These are phyloP conservation scores for Gadus chalcogrammus DNA, from an alignment of 2,113 vertebrate genomes.

Conservation along the genomic window DNA sequence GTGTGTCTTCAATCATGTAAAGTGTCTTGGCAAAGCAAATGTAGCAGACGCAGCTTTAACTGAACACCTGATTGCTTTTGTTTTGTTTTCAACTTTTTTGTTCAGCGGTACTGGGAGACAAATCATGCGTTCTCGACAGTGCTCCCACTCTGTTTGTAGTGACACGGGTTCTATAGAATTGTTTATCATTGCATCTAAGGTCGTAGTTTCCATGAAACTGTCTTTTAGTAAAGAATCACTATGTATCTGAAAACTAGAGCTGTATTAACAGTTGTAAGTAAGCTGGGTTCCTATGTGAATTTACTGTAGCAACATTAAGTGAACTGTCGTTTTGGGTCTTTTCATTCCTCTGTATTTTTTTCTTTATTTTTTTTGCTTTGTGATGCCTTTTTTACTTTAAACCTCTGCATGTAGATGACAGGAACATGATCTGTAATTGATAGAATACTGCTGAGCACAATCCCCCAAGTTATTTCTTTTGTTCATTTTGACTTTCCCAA, in stretches of 20 bases:
- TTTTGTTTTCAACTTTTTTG: neutral
- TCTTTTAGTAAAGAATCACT: constrained; percentile 37
- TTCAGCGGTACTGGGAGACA: neutral
- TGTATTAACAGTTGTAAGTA: constrained; percentile 19
- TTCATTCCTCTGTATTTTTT: neutral
- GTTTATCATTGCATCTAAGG: constrained; percentile 38
- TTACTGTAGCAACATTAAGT: constrained; percentile 33
- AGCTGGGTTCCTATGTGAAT: constrained; percentile 23
- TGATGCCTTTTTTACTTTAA: neutral
- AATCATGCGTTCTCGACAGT: neutral
- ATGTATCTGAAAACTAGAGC: constrained; percentile 24
- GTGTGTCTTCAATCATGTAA: constrained; percentile 24
- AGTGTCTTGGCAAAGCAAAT: constrained; percentile 33
- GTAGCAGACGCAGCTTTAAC: constrained; percentile 30
- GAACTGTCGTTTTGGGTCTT: neutral
- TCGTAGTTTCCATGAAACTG: constrained; percentile 77
- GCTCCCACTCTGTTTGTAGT: constrained; percentile 21
- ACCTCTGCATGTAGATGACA: neutral
- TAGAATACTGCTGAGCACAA: constrained; percentile 15
- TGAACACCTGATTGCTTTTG: neutral
- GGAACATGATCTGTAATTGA: constrained; percentile 2
- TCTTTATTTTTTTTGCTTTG: constrained; percentile 4
- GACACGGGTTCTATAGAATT: constrained; percentile 38
- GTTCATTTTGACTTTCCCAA: neutral
- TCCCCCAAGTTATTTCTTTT: neutral